A percentile compares a stretch with the other conserved stretches of the same genome.
phyloP scores from a whole-genome alignment of 2,797 vertebrate genomes.

The Prunella strophiata region DNA sequence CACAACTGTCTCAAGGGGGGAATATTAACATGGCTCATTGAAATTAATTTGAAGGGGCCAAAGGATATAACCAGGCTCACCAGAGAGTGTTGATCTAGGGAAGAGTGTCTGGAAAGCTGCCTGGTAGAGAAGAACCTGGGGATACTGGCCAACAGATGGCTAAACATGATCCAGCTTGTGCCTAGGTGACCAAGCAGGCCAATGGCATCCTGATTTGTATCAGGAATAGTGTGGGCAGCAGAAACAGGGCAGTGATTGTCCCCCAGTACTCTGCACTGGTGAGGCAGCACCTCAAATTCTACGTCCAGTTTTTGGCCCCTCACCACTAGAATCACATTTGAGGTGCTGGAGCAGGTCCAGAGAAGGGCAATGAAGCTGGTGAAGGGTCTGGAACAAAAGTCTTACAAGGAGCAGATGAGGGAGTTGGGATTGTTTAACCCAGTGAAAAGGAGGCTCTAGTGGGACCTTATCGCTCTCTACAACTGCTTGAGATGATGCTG shows the following conservation, averaged over 20 bases:
- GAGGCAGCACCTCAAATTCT: fast-evolving
- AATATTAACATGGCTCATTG: background rate
- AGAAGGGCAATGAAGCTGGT: background rate
- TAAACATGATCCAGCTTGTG: background rate
- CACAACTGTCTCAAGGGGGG: background rate
- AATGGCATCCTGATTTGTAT: background rate
- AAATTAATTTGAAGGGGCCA: background rate
- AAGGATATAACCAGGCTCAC: background rate
- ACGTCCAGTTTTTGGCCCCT: background rate
- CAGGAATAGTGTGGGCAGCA: background rate
- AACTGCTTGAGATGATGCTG: background rate
- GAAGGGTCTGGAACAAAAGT: background rate
- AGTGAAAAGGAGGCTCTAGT: background rate
- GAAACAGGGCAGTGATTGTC: background rate
- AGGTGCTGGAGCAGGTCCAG: background rate
- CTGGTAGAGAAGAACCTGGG: background rate
- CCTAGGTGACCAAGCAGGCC: background rate
- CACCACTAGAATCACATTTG: background rate
- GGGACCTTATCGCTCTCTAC: fast-evolving
- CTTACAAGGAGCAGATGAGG: fast-evolving
- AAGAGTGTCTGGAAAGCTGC: background rate
- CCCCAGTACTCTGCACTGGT: too few relatives aligned
- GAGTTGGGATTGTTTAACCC: background rate
- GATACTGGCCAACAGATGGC: background rate
- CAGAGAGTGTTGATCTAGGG: background rate